phyloP scores from a whole-genome alignment of 1,140 invertebrate genomes.

The Drosophila takahashii region DNA sequence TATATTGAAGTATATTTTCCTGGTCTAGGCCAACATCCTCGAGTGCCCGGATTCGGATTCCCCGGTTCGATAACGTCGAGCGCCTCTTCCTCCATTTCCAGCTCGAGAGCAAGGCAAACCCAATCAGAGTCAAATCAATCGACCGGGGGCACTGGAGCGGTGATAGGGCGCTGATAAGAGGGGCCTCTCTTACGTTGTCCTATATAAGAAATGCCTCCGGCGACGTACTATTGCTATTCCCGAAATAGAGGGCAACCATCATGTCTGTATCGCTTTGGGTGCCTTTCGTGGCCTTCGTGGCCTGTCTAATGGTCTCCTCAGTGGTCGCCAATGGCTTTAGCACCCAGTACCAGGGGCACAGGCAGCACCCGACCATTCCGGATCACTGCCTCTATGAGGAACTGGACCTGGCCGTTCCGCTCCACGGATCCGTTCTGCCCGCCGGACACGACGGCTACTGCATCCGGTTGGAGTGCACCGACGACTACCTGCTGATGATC shows the following conservation, averaged over 20 bases:
- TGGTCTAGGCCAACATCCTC: not conserved
- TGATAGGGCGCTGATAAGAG: conserved; percentile 35
- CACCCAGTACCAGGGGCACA: conserved; percentile 61
- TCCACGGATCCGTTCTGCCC: conserved; percentile 43
- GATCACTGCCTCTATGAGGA: conserved; percentile 68
- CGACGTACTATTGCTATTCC: not conserved
- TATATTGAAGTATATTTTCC: not conserved
- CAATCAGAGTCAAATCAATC: not conserved
- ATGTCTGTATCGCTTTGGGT: conserved; percentile 9
- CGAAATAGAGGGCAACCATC: conserved; percentile 12
- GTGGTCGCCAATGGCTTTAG: conserved; percentile 28
- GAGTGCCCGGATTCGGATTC: not conserved
- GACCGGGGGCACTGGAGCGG: not conserved
- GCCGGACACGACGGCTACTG: conserved; percentile 44
- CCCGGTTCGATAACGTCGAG: not conserved
- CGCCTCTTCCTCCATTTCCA: conserved; percentile 15
- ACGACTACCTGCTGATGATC: conserved; percentile 70
- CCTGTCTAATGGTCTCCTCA: not conserved
- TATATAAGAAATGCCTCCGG: conserved; percentile 19
- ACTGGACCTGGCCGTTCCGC: conserved; percentile 54
- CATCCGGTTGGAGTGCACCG: conserved; percentile 47
- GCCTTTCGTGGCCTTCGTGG: not conserved
- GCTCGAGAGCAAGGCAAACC: conserved; percentile 33
- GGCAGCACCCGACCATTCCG: conserved; percentile 42
- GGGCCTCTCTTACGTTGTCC: not conserved